phyloP scores from a whole-genome alignment of 2,888 invertebrate genomes.

The Pandemis cinnamomeana region DNA sequence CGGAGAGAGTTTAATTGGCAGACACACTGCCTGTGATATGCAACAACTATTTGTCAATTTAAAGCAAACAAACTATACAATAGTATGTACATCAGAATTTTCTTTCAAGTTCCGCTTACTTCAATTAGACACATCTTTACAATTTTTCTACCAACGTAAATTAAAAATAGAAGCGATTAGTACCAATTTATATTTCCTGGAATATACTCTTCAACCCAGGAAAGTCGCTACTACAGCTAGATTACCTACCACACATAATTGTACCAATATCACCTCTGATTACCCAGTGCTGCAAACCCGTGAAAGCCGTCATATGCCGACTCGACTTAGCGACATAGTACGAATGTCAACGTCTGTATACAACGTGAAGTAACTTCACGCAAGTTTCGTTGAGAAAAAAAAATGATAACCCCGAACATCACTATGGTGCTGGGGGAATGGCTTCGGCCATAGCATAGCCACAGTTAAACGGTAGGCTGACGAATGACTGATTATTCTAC shows the following conservation, averaged over 20 bases:
- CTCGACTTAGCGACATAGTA: not conserved
- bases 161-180: too few species aligned
- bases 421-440: not conserved
- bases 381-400: not conserved
- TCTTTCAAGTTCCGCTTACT: too few species aligned
- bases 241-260: slow-evolving; percentile 46
- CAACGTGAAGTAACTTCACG: slow-evolving; percentile 18
- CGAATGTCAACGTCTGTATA: slow-evolving; percentile 1
- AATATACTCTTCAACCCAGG: slow-evolving; percentile 19
- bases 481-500: too few species aligned
- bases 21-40: not conserved
- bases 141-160: too few species aligned
- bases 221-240: not conserved
- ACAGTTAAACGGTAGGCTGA: too few species aligned
- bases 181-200: not conserved
- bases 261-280: slow-evolving; percentile 44
- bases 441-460: not conserved
- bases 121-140: not conserved
- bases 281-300: not conserved
- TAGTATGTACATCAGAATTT: too few species aligned
- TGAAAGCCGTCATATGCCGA: not conserved
- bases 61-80: not conserved
- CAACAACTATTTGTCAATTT: not conserved
- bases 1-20: too few species aligned
- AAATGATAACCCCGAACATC: not conserved